Base-by-base conservation (phyloP, 2,797 vertebrate genomes). In the Halcyon badia region DNA sequence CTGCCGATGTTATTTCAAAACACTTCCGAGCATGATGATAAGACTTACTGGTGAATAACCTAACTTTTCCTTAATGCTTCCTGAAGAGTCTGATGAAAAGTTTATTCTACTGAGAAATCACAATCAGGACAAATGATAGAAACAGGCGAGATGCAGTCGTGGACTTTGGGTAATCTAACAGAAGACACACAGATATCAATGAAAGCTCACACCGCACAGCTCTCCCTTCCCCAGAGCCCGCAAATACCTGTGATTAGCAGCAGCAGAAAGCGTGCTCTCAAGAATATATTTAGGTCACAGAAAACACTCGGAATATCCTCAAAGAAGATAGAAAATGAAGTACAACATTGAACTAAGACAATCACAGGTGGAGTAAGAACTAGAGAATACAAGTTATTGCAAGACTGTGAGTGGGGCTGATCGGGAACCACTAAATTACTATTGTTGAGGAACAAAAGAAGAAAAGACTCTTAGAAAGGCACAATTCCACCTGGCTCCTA, bases 121-220 rank as follows among this genome's bases (percentile, higher is more conserved):
- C 35, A 39, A 51, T 14, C 51, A 52, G 30, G 64, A 62, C 26
- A 56, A 64, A 65, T 30, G 28, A 71, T 31, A 70, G n/a, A 52
- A 70, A 31, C 21, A 90, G 44, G 25, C 11, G 25, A 75, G 44
- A 42, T 35, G 61, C 20, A 57, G 44, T 21, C 51, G 54, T 79
- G 49, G 28, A 18, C 49, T 78, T 28, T 2, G 8, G 22, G 58
- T 9, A n/a, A 11, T 3, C 2, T 12, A 37, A 75, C 1, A 0
- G 8, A 69, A 72, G 70, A 26, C 20, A 22, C 4, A 31, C 70
- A 89, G 16, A 5, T 30, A 33, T 0, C 22, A 11, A 19, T 3
- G 48, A 81, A 41, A 44, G 44, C 24, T 41, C 42, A 15, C 14
- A 1, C 1, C 21, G 11, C 12, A 8, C 24, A 58, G 11, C 2